Evolutionary conservation across 2,888 invertebrate species (phyloP), one percentile per base, ranked within the genome.

Genomic region (Trichopoda pennipes): DNA sequence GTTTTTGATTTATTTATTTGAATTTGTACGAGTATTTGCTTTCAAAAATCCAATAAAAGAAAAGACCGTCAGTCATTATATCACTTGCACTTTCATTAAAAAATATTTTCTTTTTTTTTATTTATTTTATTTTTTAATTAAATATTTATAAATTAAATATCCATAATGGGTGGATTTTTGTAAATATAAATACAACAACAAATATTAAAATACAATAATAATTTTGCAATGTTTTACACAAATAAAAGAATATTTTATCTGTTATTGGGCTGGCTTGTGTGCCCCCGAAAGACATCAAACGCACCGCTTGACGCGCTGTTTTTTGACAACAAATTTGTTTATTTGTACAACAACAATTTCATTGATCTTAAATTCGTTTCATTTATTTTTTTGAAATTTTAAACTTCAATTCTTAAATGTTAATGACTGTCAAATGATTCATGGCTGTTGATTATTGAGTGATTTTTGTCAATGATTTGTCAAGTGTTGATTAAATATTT

Each of bases 81-180:
- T 35, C 64, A 64, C 58, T 80, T 69, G n/a, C 64, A 80, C 80
- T 80, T 80, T 76, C 76, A 60, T 76, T 76, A 16, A 17, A 10
- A 60, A 0, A n/a, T 8, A 7, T 38, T 38, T 38, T 38, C 2
- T 38, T 38, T 2, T 28, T 63, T 47, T 16, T 56, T 44, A 0
- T 1, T n/a, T 19, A 19, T 51, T 32, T 32, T 19, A 28, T 14
- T 69, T 23, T 28, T n/a, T 8, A 74, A 64, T 32, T 44, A 56
- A 56, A 42, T 69, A 55, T 68, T 53, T 56, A 32, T 42, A 55
- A 16, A 38, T 69, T 55, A 55, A 44, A 73, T 53, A 9, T 63
- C 16, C 32, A 38, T 78, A 72, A 42, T 42, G 32, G 61, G 51
- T 42, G 28, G 1, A 56, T 44, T 28, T 56, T 58, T 73, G n/a